A percentile compares a stretch with the other conserved stretches of the same genome.
Conservation (phyloP, 1,140 invertebrate species). For the Drosophila lowei region DNA sequence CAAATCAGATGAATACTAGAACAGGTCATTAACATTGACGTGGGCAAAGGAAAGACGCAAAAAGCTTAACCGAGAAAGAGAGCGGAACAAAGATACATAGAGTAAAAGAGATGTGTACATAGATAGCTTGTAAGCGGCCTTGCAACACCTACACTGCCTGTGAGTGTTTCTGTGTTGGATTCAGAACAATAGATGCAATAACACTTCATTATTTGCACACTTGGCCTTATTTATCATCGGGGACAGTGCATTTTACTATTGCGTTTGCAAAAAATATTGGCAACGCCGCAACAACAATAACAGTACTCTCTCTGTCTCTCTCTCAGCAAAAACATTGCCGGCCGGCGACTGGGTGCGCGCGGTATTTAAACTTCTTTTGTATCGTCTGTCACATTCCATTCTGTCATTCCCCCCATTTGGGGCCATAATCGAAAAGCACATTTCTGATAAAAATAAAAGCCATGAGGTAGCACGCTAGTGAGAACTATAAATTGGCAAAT, state of each 20-base stretch:
- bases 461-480: constrained; percentile 32
- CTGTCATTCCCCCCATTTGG: too few species aligned
- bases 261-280: constrained; percentile 36
- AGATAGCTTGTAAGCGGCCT: too few species aligned
- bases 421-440: constrained; percentile 46
- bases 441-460: constrained; percentile 66
- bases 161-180: too few species aligned
- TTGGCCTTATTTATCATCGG: constrained; percentile 48
- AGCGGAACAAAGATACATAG: constrained; percentile 3
- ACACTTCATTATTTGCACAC: constrained; percentile 18
- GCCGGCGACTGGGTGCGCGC: constrained; percentile 50
- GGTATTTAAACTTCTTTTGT: constrained; percentile 3
- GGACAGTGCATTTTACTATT: background rate
- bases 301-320: constrained; percentile 21
- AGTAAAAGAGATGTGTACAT: background rate
- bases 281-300: constrained; percentile 32
- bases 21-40: constrained; percentile 54
- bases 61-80: constrained; percentile 7
- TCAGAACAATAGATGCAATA: constrained; percentile 15
- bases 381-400: constrained; percentile 27
- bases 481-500: constrained; percentile 70
- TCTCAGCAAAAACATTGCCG: constrained; percentile 70
- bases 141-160: too few species aligned
- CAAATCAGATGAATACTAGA: constrained; percentile 15
- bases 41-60: constrained; percentile 12